Conservation (phyloP, 2,888 invertebrate species). For the Metopia argyrocephala region DNA sequence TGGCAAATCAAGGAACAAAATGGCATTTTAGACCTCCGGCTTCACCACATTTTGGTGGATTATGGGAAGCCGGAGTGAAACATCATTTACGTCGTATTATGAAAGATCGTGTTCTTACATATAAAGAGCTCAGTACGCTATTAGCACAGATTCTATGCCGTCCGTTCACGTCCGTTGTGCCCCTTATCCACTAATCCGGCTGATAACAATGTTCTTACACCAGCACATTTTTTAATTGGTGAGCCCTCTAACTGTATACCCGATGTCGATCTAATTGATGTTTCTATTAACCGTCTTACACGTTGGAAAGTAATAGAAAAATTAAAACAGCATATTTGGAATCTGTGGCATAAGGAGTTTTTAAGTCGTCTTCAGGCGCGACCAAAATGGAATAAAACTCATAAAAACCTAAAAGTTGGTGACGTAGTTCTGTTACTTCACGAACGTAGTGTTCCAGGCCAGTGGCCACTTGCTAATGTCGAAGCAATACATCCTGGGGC, state of each 20-base stretch:
- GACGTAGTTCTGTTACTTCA: conserved; percentile 52
- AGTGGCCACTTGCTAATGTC: conserved; percentile 67
- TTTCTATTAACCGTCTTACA: background rate
- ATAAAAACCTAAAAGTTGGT: conserved; percentile 30
- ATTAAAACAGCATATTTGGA: conserved; percentile 42
- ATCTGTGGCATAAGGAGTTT: conserved; percentile 45
- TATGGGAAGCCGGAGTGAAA: conserved; percentile 21
- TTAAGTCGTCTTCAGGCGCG: conserved; percentile 41
- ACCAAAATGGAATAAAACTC: conserved; percentile 33
- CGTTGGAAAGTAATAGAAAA: conserved; percentile 27
- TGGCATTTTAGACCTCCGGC: conserved; percentile 42
- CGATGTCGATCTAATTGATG: background rate
- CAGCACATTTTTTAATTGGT: conserved; percentile 37
- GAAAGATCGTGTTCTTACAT: conserved; percentile 21
- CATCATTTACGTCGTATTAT: conserved; percentile 26
- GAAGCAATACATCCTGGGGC: conserved; percentile 63
- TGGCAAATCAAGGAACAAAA: background rate
- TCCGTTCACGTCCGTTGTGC: background rate
- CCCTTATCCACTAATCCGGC: conserved; percentile 23
- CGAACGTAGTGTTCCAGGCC: conserved; percentile 27
- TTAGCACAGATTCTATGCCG: background rate
- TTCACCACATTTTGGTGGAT: conserved; percentile 2
- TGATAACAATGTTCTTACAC: conserved; percentile 17
- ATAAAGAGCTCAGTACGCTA: conserved; percentile 30
- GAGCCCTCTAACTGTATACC: background rate